These are phyloP conservation scores for Scaptomyza hsui DNA, from an alignment of 1,140 invertebrate species.

Conservation along the genomic window DNA sequence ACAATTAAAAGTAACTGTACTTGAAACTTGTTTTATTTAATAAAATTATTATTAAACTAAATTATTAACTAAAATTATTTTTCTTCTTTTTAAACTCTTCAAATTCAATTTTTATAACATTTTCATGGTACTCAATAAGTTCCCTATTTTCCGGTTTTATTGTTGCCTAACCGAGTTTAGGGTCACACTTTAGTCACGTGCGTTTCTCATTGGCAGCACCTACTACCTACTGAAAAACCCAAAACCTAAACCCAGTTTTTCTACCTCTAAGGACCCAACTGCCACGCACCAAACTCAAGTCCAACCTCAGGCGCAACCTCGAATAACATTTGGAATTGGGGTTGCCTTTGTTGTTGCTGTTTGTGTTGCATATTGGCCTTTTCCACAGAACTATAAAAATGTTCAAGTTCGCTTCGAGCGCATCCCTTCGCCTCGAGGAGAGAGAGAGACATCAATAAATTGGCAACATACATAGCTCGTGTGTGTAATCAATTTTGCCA, in stretches of 20 bases:
- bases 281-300: slow-evolving; percentile 27
- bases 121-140: slow-evolving; percentile 10
- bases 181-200: slow-evolving; percentile 74
- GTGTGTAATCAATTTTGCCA: slow-evolving; percentile 80
- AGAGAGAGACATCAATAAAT: slow-evolving; percentile 51
- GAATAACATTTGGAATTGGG: slow-evolving; percentile 12
- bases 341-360: slow-evolving; percentile 31
- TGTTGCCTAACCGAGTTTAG: slow-evolving; percentile 1
- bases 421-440: background rate
- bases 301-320: slow-evolving; percentile 9
- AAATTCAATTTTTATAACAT: background rate
- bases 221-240: slow-evolving; percentile 38
- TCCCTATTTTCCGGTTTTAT: background rate
- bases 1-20: too few species aligned
- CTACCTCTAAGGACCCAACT: slow-evolving; percentile 1
- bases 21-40: too few species aligned
- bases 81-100: background rate
- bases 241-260: slow-evolving; percentile 8
- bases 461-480: slow-evolving; percentile 57
- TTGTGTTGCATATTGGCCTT: slow-evolving; percentile 10
- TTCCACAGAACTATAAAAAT: slow-evolving; percentile 45
- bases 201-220: slow-evolving; percentile 21
- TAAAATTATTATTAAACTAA: too few species aligned
- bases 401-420: background rate
- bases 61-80: background rate